Evolutionary conservation across 2,113 vertebrate species (phyloP).

Genomic region (Heterotis niloticus): DNA sequence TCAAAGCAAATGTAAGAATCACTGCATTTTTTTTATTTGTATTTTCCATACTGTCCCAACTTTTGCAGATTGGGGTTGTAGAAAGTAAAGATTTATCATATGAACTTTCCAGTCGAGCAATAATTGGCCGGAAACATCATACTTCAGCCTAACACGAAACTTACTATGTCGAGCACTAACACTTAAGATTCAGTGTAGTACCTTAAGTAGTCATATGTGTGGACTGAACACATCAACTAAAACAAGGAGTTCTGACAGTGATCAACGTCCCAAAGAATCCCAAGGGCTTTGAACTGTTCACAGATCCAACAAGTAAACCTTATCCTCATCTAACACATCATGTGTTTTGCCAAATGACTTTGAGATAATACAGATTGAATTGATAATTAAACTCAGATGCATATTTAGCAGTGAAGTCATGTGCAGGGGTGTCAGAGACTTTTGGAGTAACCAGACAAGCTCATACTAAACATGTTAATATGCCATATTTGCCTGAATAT

Average conservation of each 20-base stretch:
- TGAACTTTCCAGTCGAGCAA: neutral
- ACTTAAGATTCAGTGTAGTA: constrained; percentile 10
- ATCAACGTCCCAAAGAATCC: neutral
- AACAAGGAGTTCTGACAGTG: constrained; percentile 7
- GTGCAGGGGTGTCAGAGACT: neutral
- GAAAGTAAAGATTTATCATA: too few species aligned
- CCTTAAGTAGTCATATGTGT: neutral
- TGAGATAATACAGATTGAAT: neutral
- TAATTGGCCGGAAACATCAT: neutral
- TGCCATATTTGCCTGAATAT: too few species aligned
- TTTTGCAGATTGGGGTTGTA: too few species aligned
- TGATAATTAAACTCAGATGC: constrained; percentile 12
- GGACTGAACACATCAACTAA: neutral
- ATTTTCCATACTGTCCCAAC: neutral
- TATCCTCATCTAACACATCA: neutral
- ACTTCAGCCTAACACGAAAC: neutral
- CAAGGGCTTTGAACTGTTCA: neutral
- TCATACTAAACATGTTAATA: neutral
- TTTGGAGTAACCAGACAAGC: neutral
- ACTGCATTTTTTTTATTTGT: too few species aligned
- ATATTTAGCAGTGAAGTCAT: neutral
- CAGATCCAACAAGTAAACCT: constrained; percentile 8
- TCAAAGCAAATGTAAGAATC: too few species aligned
- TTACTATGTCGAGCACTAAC: neutral
- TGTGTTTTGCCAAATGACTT: constrained; percentile 16